Evolutionary conservation across 1,140 invertebrate species (phyloP).

Genomic region (Gerris buenoi): DNA sequence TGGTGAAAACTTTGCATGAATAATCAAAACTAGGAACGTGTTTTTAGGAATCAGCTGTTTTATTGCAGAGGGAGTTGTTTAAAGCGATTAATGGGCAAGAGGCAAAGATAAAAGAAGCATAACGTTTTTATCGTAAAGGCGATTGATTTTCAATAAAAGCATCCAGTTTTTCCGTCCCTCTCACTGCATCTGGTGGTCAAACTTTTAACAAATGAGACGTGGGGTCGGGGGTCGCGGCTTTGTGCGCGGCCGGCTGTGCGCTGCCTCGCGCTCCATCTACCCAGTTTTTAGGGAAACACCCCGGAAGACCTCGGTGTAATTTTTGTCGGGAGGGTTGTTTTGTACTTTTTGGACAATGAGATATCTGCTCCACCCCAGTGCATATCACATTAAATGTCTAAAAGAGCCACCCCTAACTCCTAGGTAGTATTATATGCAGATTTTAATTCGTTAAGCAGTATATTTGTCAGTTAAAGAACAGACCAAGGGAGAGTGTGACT

Average conservation of each 20-base stretch:
- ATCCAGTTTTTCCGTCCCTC: not conserved
- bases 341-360: not conserved
- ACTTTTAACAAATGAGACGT: not conserved
- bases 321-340: not conserved
- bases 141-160: not conserved
- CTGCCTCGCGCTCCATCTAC: not conserved
- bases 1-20: no score
- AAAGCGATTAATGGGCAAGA: no score
- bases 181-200: not conserved
- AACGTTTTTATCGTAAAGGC: not conserved
- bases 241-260: not conserved
- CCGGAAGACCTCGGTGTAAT: not conserved
- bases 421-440: not conserved
- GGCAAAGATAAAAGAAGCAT: no score
- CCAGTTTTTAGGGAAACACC: not conserved
- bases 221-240: not conserved
- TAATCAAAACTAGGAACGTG: no score
- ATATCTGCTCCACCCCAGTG: not conserved
- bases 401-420: not conserved
- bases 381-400: not conserved
- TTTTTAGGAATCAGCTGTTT: no score
- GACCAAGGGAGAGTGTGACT: no score
- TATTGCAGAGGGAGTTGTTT: no score
- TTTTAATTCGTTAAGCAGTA: no score
- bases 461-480: no score